A percentile compares a stretch with the other conserved stretches of the same genome.
These are phyloP conservation scores for Xiphorhynchus erythropygius DNA, from an alignment of 2,797 vertebrate genomes.

Conservation along the genomic window DNA sequence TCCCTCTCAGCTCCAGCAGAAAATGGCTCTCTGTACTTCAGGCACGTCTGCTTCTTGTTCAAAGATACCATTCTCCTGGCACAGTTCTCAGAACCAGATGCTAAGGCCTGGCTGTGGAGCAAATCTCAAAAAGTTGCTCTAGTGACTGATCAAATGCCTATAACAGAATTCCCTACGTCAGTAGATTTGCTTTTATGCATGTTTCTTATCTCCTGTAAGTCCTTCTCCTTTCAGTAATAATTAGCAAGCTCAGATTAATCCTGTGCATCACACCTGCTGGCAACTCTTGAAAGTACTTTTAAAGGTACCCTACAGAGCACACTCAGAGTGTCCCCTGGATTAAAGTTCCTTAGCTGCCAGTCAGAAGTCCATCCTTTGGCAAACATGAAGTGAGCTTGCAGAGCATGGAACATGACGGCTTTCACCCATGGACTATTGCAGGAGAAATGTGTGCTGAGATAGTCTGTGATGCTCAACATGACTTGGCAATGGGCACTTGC, in stretches of 20 bases:
- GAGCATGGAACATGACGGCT: neutral
- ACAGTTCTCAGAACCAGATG: neutral
- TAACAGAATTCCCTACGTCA: neutral
- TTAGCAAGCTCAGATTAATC: neutral
- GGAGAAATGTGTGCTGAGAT: neutral
- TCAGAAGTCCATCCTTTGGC: neutral
- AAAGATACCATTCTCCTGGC: neutral
- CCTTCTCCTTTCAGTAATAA: neutral
- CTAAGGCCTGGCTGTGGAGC: neutral
- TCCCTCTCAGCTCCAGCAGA: neutral
- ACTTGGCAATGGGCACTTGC: neutral
- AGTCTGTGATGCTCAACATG: neutral
- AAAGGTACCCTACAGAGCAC: neutral
- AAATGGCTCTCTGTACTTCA: neutral
- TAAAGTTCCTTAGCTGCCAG: neutral
- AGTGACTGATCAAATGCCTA: neutral
- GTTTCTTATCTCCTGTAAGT: neutral
- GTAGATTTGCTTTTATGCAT: neutral
- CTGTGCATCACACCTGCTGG: neutral
- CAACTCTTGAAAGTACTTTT: neutral
- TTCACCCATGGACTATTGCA: neutral
- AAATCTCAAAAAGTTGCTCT: neutral
- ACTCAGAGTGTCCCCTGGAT: neutral
- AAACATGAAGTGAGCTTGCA: neutral
- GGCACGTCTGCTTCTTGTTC: neutral